Base-by-base conservation (phyloP, 2,888 invertebrate genomes). In the Branchipolynoe longqiensis region DNA sequence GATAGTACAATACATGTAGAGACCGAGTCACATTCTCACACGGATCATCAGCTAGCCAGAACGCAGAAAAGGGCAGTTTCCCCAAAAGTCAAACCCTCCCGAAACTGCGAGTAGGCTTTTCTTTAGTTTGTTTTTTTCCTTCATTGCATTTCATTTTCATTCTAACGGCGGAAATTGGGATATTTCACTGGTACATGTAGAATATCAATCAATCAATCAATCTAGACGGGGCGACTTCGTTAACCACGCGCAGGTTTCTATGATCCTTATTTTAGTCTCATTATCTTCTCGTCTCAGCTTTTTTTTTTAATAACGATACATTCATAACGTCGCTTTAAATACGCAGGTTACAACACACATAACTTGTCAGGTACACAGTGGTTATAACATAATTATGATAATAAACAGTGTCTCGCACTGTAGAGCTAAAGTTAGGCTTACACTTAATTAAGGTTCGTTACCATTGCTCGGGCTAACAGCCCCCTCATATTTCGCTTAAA, bases 401-500 rank as follows among this genome's bases (percentile, higher is more conserved):
- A 69, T 69, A 69, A 69, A 33, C 69, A 69, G 69, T 69, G 69
- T 22, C 69, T 69, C 69, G 69, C 69, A 69, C 69, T 69, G 69
- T 69, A 69, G 36, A 69, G 69, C 38, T 69, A 33, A 69, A 38
- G 38, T 69, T 62, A 62, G 22, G 33, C 12, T 62, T 58, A 58
- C 58, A 58, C 8, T 18, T 58, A n/a, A n/a, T n/a, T n/a, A n/a
- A n/a, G n/a, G n/a, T n/a, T n/a, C n/a, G n/a, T n/a, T n/a, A n/a
- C n/a, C n/a, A n/a, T n/a, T n/a, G n/a, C n/a, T n/a, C n/a, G n/a
- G n/a, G n/a, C n/a, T n/a, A n/a, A n/a, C n/a, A n/a, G n/a, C n/a
- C n/a, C n/a, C n/a, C n/a, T n/a, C n/a, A n/a, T n/a, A n/a, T n/a
- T n/a, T n/a, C n/a, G n/a, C n/a, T n/a, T n/a, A n/a, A n/a, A n/a